These are phyloP conservation scores for Phacellophora camtschatica DNA, from an alignment of 30 jellyfish, hydroid and myxozoan genomes.

Conservation along the genomic window DNA sequence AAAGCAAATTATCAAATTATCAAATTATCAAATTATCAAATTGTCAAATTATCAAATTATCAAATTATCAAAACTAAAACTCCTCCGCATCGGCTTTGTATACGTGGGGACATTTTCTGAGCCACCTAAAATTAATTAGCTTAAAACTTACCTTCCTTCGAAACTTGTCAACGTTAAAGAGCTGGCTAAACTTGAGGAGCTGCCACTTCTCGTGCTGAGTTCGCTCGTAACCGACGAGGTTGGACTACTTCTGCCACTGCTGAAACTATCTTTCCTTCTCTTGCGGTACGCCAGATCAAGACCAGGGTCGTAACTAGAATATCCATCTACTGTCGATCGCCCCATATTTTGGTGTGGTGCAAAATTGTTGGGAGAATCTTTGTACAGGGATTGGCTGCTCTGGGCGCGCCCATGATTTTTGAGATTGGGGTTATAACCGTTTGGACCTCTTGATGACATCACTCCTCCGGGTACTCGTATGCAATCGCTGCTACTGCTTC, in stretches of 20 bases:
- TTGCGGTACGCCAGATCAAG: conserved; percentile 24
- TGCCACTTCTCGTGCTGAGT: conserved; percentile 86
- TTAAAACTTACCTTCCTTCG: conserved; percentile 89
- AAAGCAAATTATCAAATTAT: too few relatives aligned
- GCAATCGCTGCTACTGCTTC: conserved; percentile 70
- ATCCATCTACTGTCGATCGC: conserved; percentile 41
- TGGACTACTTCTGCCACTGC: conserved; percentile 97
- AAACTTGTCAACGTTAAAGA: conserved; percentile 90
- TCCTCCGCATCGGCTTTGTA: too few relatives aligned
- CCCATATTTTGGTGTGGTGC: conserved; percentile 26
- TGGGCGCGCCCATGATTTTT: conserved; percentile 54
- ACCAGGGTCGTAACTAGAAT: conserved; percentile 24
- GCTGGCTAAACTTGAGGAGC: conserved; percentile 93
- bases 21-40: too few relatives aligned
- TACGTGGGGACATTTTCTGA: too few relatives aligned
- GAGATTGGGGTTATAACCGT: conserved; percentile 13
- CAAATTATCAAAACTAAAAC: too few relatives aligned
- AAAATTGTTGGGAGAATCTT: conserved; percentile 33
- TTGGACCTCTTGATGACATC: conserved; percentile 10
- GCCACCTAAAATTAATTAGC: not conserved
- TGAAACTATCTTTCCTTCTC: conserved; percentile 64
- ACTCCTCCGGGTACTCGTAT: conserved; percentile 52
- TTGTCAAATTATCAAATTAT: too few relatives aligned
- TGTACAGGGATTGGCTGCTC: conserved; percentile 40
- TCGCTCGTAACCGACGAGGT: conserved; percentile 90